Percentiles rank a stretch among this genome's conserved stretches.
Conservation (phyloP, 1,140 invertebrate species). For the Rhagoletis pomonella region DNA sequence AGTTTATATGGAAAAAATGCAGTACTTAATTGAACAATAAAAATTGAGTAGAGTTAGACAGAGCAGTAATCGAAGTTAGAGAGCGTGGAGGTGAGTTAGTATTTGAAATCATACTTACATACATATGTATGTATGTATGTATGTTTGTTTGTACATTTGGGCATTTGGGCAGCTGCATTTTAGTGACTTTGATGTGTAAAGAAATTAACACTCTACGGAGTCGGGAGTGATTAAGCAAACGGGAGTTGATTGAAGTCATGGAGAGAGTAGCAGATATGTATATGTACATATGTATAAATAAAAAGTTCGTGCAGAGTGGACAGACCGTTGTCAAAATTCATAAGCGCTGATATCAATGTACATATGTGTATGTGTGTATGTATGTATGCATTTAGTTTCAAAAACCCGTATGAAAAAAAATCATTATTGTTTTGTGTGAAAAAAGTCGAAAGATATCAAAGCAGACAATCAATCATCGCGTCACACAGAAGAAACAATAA, state of each 20-base stretch:
- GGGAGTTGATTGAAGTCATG: constrained; percentile 25
- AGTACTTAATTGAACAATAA: constrained; percentile 27
- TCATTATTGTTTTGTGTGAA: neutral
- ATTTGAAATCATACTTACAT: neutral
- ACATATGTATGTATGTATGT: neutral
- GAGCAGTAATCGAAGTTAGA: neutral
- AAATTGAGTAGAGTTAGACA: constrained; percentile 25
- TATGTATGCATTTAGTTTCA: neutral
- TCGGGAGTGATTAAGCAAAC: constrained; percentile 16
- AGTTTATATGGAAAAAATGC: constrained; percentile 38
- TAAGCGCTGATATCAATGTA: neutral
- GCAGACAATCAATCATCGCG: constrained; percentile 44
- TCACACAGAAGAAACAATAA: neutral
- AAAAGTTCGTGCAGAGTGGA: neutral
- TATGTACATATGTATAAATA: neutral
- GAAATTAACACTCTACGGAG: constrained; percentile 34
- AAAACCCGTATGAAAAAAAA: neutral
- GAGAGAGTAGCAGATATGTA: neutral
- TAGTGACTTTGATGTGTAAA: constrained; percentile 37
- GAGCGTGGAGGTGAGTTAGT: neutral
- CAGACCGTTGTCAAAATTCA: neutral
- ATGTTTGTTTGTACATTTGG: neutral
- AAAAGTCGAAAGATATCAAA: neutral
- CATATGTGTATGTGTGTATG: neutral
- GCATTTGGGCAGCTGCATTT: constrained; percentile 28